Evolutionary conservation across 2,888 invertebrate genomes (phyloP).

Genomic region (Heteromurus nitidus): DNA sequence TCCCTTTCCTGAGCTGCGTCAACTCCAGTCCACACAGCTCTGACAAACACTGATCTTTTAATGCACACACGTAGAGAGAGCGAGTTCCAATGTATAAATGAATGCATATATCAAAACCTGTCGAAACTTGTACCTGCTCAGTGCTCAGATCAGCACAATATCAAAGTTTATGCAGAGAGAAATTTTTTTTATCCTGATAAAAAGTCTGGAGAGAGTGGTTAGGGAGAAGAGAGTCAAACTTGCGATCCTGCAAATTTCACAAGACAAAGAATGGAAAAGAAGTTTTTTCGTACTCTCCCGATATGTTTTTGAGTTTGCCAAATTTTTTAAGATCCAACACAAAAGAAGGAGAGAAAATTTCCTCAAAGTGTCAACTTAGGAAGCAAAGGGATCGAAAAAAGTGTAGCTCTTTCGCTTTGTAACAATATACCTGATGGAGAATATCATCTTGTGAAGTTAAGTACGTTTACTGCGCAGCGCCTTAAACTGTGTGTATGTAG

Average conservation of each 20-base stretch:
- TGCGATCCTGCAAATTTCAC: background rate
- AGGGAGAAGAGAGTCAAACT: too few species aligned
- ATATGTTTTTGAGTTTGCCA: background rate
- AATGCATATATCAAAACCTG: slow-evolving; percentile 18
- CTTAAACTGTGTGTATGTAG: background rate
- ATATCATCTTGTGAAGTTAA: background rate
- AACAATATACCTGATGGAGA: too few species aligned
- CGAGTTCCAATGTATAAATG: too few species aligned
- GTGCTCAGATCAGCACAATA: background rate
- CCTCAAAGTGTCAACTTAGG: too few species aligned
- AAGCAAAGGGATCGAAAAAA: too few species aligned
- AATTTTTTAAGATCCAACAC: background rate
- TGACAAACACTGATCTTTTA: background rate
- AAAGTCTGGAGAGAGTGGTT: background rate
- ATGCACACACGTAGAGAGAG: background rate
- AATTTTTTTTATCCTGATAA: background rate
- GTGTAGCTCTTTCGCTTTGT: too few species aligned
- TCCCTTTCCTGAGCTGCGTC: background rate
- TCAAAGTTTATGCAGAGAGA: background rate
- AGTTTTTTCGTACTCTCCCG: background rate
- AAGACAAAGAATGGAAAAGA: background rate
- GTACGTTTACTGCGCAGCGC: background rate
- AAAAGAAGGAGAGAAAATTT: too few species aligned
- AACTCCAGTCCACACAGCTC: background rate
- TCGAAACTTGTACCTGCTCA: slow-evolving; percentile 2